Evolutionary conservation across 2,888 invertebrate genomes (phyloP), one percentile per base, ranked within the genome.

Genomic region (Cosmorhoe ocellata): DNA sequence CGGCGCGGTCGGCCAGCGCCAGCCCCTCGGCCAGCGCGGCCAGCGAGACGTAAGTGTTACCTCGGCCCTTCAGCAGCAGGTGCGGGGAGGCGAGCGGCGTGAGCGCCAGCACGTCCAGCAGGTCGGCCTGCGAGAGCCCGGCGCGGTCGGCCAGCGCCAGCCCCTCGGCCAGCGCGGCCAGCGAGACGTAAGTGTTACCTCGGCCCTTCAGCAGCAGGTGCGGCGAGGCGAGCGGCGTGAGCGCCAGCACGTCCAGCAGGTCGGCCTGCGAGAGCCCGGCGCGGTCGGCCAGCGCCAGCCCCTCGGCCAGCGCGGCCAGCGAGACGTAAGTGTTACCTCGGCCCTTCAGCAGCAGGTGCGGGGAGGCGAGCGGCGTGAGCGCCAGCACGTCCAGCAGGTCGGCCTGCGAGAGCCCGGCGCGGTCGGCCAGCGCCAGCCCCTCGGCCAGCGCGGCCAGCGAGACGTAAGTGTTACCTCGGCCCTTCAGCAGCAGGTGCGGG

Each of bases 91-190:
- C 18, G 18, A 18, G 56, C 97, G 93, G 84, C 0, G 98, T 98
- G 55, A 99, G 91, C 13, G 98, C 97, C 91, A 99, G 94, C 2
- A 96, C 97, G 84, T 99, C 99, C 0, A 98, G 90, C 36, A 98
- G 94, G 48, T 27, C 6, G 80, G 18, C 18, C n/a, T n/a, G n/a
- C n/a, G n/a, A n/a, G n/a, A n/a, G n/a, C n/a, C n/a, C 18, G 18
- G 18, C 18, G 56, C 98, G 93, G 85, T n/a, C 98, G 0, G 98
- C 98, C 56, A 99, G 91, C 18, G 98, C 97, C 3, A 18, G 18
- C 18, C n/a, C n/a, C n/a, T n/a, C n/a, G n/a, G 18, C 18, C 18
- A 18, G 18, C 18, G 4, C 18, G 18, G 2, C 18, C 18, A 18
- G 18, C 18, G 4, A 4, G 18, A 3, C 18, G 4, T 4, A 18